A percentile compares a stretch with the other conserved stretches of the same genome.
phyloP scores from a whole-genome alignment of 1,140 invertebrate species.

The Pogonus chalceus region DNA sequence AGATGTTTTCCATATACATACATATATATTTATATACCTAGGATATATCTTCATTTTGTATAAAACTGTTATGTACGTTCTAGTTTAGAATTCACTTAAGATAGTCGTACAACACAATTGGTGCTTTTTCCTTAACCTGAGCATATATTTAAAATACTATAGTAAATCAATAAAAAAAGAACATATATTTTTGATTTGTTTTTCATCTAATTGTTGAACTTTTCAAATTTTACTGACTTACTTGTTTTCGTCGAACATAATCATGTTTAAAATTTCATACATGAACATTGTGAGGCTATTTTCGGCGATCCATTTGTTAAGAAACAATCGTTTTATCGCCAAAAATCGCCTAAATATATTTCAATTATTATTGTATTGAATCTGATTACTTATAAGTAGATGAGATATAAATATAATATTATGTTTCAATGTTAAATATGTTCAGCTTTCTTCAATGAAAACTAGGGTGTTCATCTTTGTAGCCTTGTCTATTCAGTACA shows the following conservation, averaged over 20 bases:
- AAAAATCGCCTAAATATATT: not conserved
- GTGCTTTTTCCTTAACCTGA: slow-evolving; percentile 4
- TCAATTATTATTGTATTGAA: slow-evolving; percentile 13
- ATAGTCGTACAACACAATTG: slow-evolving; percentile 4
- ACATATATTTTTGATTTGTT: slow-evolving; percentile 4
- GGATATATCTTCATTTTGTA: not conserved
- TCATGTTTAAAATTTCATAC: too few relatives aligned
- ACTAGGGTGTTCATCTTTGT: slow-evolving; percentile 35
- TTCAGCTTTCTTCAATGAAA: slow-evolving; percentile 33
- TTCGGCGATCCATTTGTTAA: slow-evolving; percentile 28
- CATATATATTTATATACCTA: not conserved
- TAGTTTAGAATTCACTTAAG: slow-evolving; percentile 1
- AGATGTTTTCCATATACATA: not conserved
- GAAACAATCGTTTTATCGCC: not conserved
- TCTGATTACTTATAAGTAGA: not conserved
- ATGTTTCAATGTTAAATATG: slow-evolving; percentile 26
- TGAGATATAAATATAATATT: slow-evolving; percentile 3
- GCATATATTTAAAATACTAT: slow-evolving; percentile 4
- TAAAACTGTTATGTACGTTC: not conserved
- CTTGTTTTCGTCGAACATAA: slow-evolving; percentile 1
- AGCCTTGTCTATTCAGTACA: slow-evolving; percentile 33
- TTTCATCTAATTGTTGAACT: slow-evolving; percentile 1
- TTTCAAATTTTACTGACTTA: slow-evolving; percentile 3
- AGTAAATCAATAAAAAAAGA: not conserved
- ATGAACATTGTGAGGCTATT: slow-evolving; percentile 19